Conservation (phyloP, 2,888 invertebrate genomes). For the Helobdella robusta region DNA sequence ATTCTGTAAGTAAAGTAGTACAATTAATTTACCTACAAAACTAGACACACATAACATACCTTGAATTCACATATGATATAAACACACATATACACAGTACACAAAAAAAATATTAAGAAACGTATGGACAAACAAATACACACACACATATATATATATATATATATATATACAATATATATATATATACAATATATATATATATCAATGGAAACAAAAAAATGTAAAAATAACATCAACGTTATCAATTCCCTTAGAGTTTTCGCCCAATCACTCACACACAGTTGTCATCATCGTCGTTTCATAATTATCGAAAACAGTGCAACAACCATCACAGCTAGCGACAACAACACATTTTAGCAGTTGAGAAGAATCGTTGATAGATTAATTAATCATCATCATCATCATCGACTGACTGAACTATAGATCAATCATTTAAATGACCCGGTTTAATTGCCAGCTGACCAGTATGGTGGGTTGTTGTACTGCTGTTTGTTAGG, state of each 20-base stretch:
- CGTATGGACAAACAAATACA: neutral
- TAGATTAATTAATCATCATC: too few species aligned
- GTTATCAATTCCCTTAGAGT: too few species aligned
- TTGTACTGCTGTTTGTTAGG: slow-evolving; percentile 23
- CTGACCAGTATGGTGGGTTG: slow-evolving; percentile 17
- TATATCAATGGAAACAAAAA: neutral
- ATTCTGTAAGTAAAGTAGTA: too few species aligned
- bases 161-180: slow-evolving; percentile 1
- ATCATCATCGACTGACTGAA: neutral
- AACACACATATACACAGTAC: neutral
- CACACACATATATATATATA: slow-evolving; percentile 2
- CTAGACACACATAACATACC: neutral
- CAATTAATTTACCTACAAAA: neutral
- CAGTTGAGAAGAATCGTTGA: too few species aligned
- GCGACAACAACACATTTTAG: too few species aligned
- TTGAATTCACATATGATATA: neutral
- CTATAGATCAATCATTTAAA: neutral
- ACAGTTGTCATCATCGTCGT: too few species aligned
- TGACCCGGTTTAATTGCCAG: slow-evolving; percentile 1
- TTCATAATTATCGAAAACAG: too few species aligned
- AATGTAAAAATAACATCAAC: too few species aligned
- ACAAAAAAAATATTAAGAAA: neutral
- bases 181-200: slow-evolving; percentile 1
- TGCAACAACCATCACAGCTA: too few species aligned
- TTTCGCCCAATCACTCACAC: too few species aligned